Conservation (phyloP, 2,797 vertebrate species). For the Apodemus agrarius region DNA sequence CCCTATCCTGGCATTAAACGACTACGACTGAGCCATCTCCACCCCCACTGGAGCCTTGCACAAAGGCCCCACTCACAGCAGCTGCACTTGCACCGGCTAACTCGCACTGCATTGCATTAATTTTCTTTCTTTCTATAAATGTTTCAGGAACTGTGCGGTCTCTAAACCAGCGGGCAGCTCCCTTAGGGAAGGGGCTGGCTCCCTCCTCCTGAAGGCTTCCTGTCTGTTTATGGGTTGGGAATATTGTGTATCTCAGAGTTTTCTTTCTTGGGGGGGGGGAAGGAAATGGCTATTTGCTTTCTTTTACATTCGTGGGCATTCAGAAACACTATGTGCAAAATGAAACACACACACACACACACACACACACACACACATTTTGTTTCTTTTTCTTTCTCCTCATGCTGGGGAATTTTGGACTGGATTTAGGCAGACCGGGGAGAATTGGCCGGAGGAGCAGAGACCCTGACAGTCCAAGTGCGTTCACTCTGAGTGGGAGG, state of each 20-base stretch:
- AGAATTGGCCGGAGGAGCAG: not conserved
- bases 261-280: too few species aligned
- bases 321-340: slow-evolving; percentile 24
- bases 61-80: not conserved
- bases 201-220: slow-evolving; percentile 26
- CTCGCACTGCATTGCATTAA: not conserved
- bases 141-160: not conserved
- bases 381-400: too few species aligned
- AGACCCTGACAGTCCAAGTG: not conserved
- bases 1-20: not conserved
- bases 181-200: not conserved
- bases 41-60: not conserved
- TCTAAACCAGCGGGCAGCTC: slow-evolving; percentile 38
- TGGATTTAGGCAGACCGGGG: not conserved
- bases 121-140: not conserved
- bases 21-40: not conserved
- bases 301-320: slow-evolving; percentile 13
- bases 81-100: not conserved
- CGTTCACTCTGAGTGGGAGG: accelerated
- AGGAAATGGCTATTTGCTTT: slow-evolving; percentile 28
- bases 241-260: not conserved
- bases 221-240: slow-evolving; percentile 25
- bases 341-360: not conserved
- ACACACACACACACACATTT: too few species aligned
- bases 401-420: not conserved